Percentiles rank a stretch among this genome's conserved stretches.
Conservation (phyloP, 2,888 invertebrate genomes). For the Drosophila macrospina region DNA sequence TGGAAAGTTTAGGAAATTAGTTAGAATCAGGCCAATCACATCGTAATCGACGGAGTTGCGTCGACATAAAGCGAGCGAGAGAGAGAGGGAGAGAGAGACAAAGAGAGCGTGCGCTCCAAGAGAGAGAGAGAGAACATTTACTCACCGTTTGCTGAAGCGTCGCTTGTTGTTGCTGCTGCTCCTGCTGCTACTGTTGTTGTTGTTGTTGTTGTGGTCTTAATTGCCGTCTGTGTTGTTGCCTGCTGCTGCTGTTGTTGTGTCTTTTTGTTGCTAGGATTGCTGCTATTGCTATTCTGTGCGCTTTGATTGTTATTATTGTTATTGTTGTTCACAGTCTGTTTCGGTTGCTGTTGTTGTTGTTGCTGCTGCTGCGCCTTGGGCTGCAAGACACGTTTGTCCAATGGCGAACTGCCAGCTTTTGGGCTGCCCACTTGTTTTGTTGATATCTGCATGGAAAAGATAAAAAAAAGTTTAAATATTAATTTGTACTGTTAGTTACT, state of each 20-base stretch:
- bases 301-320: conserved; percentile 53
- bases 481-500: not conserved
- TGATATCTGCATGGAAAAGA: conserved; percentile 82
- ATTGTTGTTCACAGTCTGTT: conserved; percentile 63
- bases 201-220: conserved; percentile 45
- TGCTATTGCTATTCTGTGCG: conserved; percentile 59
- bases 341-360: conserved; percentile 55
- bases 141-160: conserved; percentile 75
- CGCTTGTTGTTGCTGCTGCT: conserved; percentile 33
- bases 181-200: conserved; percentile 30
- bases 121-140: conserved; percentile 24
- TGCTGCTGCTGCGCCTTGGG: conserved; percentile 87
- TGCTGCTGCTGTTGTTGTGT: conserved; percentile 55
- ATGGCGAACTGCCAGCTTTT: conserved; percentile 85
- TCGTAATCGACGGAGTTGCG: conserved; percentile 56
- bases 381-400: conserved; percentile 89
- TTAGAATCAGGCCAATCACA: conserved; percentile 64
- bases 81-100: conserved; percentile 6
- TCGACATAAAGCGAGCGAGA: conserved; percentile 24
- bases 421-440: conserved; percentile 85
- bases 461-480: not conserved
- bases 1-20: conserved; percentile 30
- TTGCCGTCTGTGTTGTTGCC: conserved; percentile 40
- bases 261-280: conserved; percentile 63
- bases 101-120: not conserved